Base-by-base conservation (phyloP, 1,140 invertebrate species). In the Heliconius eleuchia region DNA sequence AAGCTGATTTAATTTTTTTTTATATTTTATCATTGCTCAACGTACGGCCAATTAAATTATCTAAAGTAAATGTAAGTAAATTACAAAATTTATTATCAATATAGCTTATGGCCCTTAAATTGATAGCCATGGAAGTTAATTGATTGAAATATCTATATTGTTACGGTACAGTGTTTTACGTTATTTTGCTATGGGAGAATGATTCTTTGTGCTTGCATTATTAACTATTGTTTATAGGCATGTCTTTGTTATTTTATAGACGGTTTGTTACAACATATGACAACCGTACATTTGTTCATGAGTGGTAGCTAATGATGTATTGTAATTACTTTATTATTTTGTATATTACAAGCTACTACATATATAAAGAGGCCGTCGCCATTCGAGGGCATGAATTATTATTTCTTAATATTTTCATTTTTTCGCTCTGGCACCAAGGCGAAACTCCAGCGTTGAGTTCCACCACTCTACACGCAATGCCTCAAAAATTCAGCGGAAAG, bases 191-290 rank as follows among this genome's bases (percentile, higher is more conserved):
- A 80, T 83, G 79, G 73, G 82, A 83, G 73, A 78, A 83, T 73
- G 37, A n/a, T 50, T 71, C 82, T 83, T 83, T 83, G 76, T 83
- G 8, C 73, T 23, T 75, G 72, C 76, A 80, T 76, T 83, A 82
- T 82, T 78, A 83, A 80, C 79, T 80, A 83, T 83, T 83, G 79
- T 83, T 70, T 77, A 78, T 75, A 71, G 23, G 8, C 79, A 70
- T 72, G 76, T 71, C 77, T 82, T 82, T 82, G 78, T 82, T 80
- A 72, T 66, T 66, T 74, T 73, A 34, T 73, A 27, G 66, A 42
- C 37, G 73, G 39, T 77, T 77, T 23, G 66, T 83, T 82, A 74
- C 80, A 39, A 83, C 57, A 81, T 77, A 57, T 11, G 55, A 57
- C n/a, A 57, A 7, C 0, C 55, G 19, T 57, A 57, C 55, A 57